Conservation (phyloP, 2,888 invertebrate genomes). For the Micropterix aruncella region DNA sequence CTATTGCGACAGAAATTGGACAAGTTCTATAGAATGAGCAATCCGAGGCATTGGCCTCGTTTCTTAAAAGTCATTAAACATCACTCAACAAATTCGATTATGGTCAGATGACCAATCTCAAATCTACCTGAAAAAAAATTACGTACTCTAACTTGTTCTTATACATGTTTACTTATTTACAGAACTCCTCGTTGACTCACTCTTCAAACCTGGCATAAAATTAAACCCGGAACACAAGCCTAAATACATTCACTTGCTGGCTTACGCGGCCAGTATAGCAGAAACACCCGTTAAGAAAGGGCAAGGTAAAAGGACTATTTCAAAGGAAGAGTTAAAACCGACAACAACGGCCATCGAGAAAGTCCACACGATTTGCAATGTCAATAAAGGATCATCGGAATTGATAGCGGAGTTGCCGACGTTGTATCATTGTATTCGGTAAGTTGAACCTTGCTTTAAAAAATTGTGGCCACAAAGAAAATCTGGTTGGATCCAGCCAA, state of each 20-base stretch:
- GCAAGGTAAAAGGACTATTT: conserved; percentile 40
- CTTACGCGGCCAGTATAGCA: conserved; percentile 89
- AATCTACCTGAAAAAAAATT: too few relatives aligned
- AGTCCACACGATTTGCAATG: conserved; percentile 80
- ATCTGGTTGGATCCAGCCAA: too few relatives aligned
- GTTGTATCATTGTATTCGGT: conserved; percentile 83
- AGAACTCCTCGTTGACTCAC: conserved; percentile 82
- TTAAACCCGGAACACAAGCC: conserved; percentile 94
- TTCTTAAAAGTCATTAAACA: too few relatives aligned
- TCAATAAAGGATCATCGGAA: conserved; percentile 86
- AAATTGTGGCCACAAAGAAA: too few relatives aligned
- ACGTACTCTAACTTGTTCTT: too few relatives aligned
- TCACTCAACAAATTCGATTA: too few relatives aligned
- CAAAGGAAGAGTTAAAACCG: conserved; percentile 83
- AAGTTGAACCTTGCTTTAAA: too few relatives aligned
- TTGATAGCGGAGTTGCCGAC: conserved; percentile 83
- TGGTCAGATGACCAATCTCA: too few relatives aligned
- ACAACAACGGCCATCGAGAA: conserved; percentile 89
- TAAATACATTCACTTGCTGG: conserved; percentile 88
- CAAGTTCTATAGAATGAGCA: too few relatives aligned
- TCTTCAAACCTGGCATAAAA: conserved; percentile 90
- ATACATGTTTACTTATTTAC: too few relatives aligned
- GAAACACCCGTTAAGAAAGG: conserved; percentile 67
- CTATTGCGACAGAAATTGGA: too few relatives aligned
- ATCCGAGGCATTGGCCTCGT: too few relatives aligned